Evolutionary conservation across 2,797 vertebrate species (phyloP).

Genomic region (Potorous gilbertii): DNA sequence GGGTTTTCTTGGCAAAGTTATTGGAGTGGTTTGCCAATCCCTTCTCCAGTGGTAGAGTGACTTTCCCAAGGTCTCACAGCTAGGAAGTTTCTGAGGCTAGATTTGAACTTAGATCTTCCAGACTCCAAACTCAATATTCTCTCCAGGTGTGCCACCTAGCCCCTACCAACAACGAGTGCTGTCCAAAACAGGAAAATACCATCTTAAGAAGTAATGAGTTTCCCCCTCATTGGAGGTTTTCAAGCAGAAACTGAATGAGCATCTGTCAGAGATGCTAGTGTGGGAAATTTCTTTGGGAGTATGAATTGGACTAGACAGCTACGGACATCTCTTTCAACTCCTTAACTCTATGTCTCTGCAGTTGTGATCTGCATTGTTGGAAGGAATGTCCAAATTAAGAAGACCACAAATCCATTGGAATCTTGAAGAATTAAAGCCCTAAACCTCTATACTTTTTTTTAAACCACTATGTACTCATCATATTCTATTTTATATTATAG

Average conservation of each 20-base stretch:
- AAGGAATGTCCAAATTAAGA: not conserved
- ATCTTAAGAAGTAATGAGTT: not conserved
- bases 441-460: not conserved
- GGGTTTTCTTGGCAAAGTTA: not conserved
- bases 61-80: not conserved
- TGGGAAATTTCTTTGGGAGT: not conserved
- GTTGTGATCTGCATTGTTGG: not conserved
- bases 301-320: not conserved
- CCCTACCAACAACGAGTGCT: not conserved
- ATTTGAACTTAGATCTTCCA: not conserved
- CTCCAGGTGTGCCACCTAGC: not conserved
- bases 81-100: not conserved
- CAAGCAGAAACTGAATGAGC: not conserved
- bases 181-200: not conserved
- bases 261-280: not conserved
- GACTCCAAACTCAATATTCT: not conserved
- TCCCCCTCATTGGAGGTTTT: not conserved
- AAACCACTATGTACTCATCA: not conserved
- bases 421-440: not conserved
- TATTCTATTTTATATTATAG: not conserved
- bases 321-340: not conserved
- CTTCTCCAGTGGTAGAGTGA: not conserved
- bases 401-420: not conserved
- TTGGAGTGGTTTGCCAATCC: not conserved
- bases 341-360: not conserved